Conservation (phyloP, 2,113 vertebrate species). For the Pelobates fuscus region DNA sequence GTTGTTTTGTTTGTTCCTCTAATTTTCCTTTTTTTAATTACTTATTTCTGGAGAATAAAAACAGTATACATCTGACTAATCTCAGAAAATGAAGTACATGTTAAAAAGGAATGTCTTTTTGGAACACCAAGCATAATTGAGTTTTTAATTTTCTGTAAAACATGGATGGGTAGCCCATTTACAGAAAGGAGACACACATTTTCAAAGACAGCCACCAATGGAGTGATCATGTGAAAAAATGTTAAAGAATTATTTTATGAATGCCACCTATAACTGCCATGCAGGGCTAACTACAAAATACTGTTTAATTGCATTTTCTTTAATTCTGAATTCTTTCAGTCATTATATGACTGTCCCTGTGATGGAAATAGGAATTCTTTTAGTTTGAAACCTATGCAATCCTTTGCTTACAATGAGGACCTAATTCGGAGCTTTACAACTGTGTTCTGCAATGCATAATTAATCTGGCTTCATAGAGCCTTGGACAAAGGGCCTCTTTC, state of each 20-base stretch:
- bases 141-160: slow-evolving; percentile 56
- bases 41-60: background rate
- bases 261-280: slow-evolving; percentile 65
- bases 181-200: slow-evolving; percentile 69
- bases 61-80: background rate
- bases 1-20: background rate
- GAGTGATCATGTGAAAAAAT: slow-evolving; percentile 61
- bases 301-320: slow-evolving; percentile 70
- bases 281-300: slow-evolving; percentile 66
- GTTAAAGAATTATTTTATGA: slow-evolving; percentile 64
- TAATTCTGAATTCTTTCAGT: slow-evolving; percentile 67
- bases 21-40: background rate
- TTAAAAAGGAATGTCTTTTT: slow-evolving; percentile 24
- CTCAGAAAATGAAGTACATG: background rate
- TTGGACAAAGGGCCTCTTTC: slow-evolving; percentile 91
- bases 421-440: slow-evolving; percentile 73
- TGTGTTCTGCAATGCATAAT: slow-evolving; percentile 89
- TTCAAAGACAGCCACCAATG: slow-evolving; percentile 68
- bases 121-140: background rate
- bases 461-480: slow-evolving; percentile 89
- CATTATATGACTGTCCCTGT: slow-evolving; percentile 69
- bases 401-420: slow-evolving; percentile 70
- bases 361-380: slow-evolving; percentile 68
- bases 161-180: slow-evolving; percentile 68
- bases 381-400: slow-evolving; percentile 64